Percentiles rank a stretch among this genome's conserved stretches.
phyloP scores from a whole-genome alignment of 2,888 invertebrate species.

The Phymatocera aterrima region DNA sequence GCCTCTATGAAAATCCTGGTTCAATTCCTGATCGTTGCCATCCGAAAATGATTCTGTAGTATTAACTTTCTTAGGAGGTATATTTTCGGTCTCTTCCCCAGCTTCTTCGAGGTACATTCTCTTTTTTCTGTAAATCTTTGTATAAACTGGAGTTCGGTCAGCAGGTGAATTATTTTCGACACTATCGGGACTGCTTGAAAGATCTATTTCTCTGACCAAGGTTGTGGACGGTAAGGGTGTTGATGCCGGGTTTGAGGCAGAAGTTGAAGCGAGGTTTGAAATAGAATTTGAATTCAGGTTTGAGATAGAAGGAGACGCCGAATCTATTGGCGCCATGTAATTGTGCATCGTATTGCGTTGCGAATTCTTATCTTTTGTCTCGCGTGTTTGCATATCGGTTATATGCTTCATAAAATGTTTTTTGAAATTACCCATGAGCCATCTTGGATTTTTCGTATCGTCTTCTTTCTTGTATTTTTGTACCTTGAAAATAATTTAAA shows the following conservation, averaged over 20 bases:
- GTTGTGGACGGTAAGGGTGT: neutral
- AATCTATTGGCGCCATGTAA: constrained; percentile 11
- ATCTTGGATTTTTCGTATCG: constrained; percentile 11
- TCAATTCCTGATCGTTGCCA: neutral
- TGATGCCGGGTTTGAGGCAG: neutral
- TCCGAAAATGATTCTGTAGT: constrained; percentile 1
- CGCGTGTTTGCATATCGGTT: neutral
- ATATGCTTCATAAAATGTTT: constrained; percentile 23
- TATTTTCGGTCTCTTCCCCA: neutral
- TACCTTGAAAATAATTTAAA: constrained; percentile 22
- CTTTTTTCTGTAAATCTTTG: constrained; percentile 15
- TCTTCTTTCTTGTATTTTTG: constrained; percentile 28
- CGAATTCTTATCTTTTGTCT: neutral
- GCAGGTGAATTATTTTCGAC: neutral
- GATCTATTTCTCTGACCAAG: neutral
- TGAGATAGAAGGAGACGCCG: neutral
- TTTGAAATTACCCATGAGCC: constrained; percentile 27
- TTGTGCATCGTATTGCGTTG: constrained; percentile 19
- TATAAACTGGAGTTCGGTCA: neutral
- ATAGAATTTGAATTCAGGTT: neutral
- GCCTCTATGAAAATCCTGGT: constrained; percentile 11
- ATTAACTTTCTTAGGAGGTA: constrained; percentile 4
- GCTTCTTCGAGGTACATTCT: neutral
- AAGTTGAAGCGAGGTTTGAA: neutral
- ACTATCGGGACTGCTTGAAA: neutral